A percentile compares a stretch with the other conserved stretches of the same genome.
These are phyloP conservation scores for Drosophila longiperda DNA, from an alignment of 2,888 invertebrate genomes.

Conservation along the genomic window DNA sequence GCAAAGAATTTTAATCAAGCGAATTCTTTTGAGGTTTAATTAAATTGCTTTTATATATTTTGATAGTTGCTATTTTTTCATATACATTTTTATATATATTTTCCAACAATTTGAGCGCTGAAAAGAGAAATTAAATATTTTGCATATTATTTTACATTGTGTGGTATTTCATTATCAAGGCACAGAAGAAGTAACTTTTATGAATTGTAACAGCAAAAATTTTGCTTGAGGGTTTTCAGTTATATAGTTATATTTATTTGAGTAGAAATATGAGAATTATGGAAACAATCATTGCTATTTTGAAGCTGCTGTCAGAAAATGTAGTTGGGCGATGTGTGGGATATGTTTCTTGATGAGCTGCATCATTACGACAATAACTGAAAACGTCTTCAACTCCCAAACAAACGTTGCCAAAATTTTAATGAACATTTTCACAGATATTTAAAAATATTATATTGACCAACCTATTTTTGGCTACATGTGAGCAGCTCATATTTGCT, in stretches of 20 bases:
- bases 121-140: conserved; percentile 44
- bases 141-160: conserved; percentile 42
- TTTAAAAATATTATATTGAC: background rate
- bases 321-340: background rate
- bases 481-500: background rate
- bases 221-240: background rate
- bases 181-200: conserved; percentile 18
- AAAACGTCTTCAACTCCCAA: too few relatives aligned
- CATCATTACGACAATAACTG: too few relatives aligned
- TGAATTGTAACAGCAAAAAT: background rate
- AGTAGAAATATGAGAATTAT: background rate
- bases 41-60: conserved; percentile 55
- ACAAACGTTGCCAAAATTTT: background rate
- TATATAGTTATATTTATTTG: background rate
- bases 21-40: conserved; percentile 70
- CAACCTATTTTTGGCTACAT: background rate
- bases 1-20: conserved; percentile 60
- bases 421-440: background rate
- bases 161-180: conserved; percentile 23
- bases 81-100: background rate
- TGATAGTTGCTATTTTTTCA: conserved; percentile 13
- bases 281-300: background rate
- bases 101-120: conserved; percentile 23
- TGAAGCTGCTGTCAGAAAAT: background rate
- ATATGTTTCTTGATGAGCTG: too few relatives aligned